Percentiles rank a stretch among this genome's conserved stretches.
Evolutionary conservation across 2,888 invertebrate genomes (phyloP).

Genomic region (Rhogogaster chlorosoma): DNA sequence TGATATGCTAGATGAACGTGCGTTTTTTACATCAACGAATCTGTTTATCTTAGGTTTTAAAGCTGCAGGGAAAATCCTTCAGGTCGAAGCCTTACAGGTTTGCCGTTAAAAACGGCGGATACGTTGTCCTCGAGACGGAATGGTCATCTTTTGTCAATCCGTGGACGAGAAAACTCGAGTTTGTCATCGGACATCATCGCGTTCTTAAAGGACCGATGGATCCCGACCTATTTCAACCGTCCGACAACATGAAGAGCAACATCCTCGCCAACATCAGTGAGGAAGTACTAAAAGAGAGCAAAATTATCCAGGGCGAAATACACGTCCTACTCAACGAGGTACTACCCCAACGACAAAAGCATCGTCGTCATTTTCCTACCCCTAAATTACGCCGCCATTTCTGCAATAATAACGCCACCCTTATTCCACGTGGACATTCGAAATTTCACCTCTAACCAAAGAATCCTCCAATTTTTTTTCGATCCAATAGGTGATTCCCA

Average conservation of each 20-base stretch:
- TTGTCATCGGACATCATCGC: conserved; percentile 91
- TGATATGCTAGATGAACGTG: background rate
- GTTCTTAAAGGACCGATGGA: conserved; percentile 87
- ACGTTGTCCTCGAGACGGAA: conserved; percentile 91
- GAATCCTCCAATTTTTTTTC: conserved; percentile 7
- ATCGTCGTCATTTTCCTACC: background rate
- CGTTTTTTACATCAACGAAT: conserved; percentile 20
- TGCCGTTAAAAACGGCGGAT: conserved; percentile 90
- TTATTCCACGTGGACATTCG: background rate
- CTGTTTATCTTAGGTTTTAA: conserved; percentile 81
- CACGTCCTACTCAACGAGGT: conserved; percentile 85
- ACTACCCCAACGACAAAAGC: conserved; percentile 61
- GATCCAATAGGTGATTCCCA: conserved; percentile 75
- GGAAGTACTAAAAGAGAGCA: conserved; percentile 82
- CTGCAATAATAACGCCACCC: background rate
- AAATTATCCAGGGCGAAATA: conserved; percentile 84
- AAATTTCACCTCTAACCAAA: conserved; percentile 4
- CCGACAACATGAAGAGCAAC: conserved; percentile 71
- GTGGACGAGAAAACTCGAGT: conserved; percentile 94
- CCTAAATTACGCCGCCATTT: background rate
- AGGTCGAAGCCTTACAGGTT: conserved; percentile 90
- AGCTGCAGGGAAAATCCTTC: conserved; percentile 85
- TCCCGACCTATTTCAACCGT: conserved; percentile 86
- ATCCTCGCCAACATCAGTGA: conserved; percentile 79
- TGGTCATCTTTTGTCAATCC: conserved; percentile 97